Evolutionary conservation across 2,797 vertebrate genomes (phyloP).

Genomic region (Sarcophilus harrisii): DNA sequence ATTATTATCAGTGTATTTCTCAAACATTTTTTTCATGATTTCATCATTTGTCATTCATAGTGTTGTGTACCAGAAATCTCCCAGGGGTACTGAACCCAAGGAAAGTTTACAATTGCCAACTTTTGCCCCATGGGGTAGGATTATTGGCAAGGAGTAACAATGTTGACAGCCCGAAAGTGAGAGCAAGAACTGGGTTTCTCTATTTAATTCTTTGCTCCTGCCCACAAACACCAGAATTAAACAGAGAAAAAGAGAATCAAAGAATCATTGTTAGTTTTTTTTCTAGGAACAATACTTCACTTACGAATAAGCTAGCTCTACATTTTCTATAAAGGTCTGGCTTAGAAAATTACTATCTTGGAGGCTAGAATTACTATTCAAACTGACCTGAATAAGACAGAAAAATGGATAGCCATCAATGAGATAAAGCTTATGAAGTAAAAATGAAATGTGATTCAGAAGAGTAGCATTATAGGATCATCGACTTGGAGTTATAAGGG

Average conservation of each 20-base stretch:
- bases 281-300: neutral
- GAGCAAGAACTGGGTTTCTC: conserved; percentile 70
- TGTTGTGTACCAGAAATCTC: conserved; percentile 43
- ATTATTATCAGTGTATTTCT: neutral
- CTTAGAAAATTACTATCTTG: neutral
- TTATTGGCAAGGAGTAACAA: conserved; percentile 30
- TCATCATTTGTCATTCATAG: conserved; percentile 9
- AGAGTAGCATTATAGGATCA: neutral
- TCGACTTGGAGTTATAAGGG: neutral
- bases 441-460: neutral
- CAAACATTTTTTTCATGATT: neutral
- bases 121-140: conserved; percentile 63
- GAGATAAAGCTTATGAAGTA: neutral
- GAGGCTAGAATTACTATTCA: neutral
- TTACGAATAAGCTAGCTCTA: neutral
- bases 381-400: neutral
- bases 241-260: conserved; percentile 66
- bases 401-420: neutral
- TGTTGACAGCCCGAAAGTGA: conserved; percentile 63
- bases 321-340: neutral
- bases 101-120: conserved; percentile 68
- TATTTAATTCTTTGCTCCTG: too few species aligned
- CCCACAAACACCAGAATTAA: conserved; percentile 65
- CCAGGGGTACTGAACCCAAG: conserved; percentile 53
- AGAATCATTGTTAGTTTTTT: conserved; percentile 25